Evolutionary conservation across 2,113 vertebrate species (phyloP).

Genomic region (Pandion haliaetus): DNA sequence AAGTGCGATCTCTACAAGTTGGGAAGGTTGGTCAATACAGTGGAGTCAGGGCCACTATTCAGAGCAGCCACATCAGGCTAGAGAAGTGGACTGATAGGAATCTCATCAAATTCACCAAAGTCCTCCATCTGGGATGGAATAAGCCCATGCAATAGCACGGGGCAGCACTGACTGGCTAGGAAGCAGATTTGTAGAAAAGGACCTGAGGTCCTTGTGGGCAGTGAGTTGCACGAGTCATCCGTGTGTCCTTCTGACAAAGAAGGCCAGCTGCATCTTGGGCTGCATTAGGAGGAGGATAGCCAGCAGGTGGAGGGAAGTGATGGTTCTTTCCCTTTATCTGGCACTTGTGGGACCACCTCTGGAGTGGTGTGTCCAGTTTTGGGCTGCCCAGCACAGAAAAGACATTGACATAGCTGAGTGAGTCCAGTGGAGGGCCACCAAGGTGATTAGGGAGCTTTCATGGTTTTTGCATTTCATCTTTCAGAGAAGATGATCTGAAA

Average conservation of each 20-base stretch:
- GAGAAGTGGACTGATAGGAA: not conserved
- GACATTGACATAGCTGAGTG: not conserved
- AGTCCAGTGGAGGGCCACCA: not conserved
- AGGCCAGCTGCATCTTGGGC: accelerated
- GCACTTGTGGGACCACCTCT: not conserved
- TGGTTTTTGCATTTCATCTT: not conserved
- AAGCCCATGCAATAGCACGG: not conserved
- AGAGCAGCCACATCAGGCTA: not conserved
- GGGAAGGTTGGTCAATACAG: not conserved
- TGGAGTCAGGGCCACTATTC: not conserved
- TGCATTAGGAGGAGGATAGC: not conserved
- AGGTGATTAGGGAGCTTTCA: not conserved
- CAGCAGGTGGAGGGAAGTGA: not conserved
- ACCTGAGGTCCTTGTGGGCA: accelerated
- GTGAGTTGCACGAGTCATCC: not conserved
- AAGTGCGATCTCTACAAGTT: not conserved
- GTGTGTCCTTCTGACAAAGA: not conserved
- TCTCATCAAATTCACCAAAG: not conserved
- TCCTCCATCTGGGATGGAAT: not conserved
- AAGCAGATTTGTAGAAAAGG: not conserved
- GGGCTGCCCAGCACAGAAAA: not conserved
- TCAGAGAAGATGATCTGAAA: not conserved
- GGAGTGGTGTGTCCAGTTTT: not conserved
- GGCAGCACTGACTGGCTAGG: not conserved
- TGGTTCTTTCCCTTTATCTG: not conserved